Evolutionary conservation across 2,888 invertebrate genomes (phyloP), one percentile per base, ranked within the genome.

Genomic region (Drosophila rubida): DNA sequence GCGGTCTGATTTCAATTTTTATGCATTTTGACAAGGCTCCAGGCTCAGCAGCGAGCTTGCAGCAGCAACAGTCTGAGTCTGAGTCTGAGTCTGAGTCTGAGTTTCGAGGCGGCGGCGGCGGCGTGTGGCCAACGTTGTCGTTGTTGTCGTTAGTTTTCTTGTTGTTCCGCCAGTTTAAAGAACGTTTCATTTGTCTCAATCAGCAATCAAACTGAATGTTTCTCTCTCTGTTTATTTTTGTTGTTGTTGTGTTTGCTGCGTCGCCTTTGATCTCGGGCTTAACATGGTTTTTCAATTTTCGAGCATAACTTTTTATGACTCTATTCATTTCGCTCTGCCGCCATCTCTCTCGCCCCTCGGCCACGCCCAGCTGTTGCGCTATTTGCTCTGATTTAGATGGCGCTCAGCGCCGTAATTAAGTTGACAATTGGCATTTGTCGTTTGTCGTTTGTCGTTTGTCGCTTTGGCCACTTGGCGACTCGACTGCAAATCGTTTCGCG

Each of bases 131-230:
- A 75, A 41, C 63, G 63, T 64, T 65, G 61, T 60, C 45, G 76
- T 44, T 16, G n/a, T 27, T 55, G 63, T n/a, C 54, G 59, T 55
- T 27, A 27, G 27, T 27, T 27, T 27, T 49, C 37, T 39, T 60
- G 49, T 42, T 62, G 16, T 22, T 41, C 37, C 22, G 74, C 74
- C 84, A 74, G 83, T 70, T 80, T 70, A 64, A 67, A 80, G 81
- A 87, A 84, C 79, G 76, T 87, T 85, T 83, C 86, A 85, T 83
- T 87, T 87, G 87, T 82, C 80, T 75, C 78, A 87, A 87, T 82
- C 83, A 85, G 70, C 73, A 75, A 71, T 82, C 74, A 76, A 82
- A 73, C 77, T 66, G 75, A 69, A 78, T 78, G 76, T 71, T 50
- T 27, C 13, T 41, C 16, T 39, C 9, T 32, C 27, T 5, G 3